Percentiles rank a stretch among this genome's conserved stretches.
Conservation (phyloP, 2,797 vertebrate genomes). For the Epinephelus awoara region DNA sequence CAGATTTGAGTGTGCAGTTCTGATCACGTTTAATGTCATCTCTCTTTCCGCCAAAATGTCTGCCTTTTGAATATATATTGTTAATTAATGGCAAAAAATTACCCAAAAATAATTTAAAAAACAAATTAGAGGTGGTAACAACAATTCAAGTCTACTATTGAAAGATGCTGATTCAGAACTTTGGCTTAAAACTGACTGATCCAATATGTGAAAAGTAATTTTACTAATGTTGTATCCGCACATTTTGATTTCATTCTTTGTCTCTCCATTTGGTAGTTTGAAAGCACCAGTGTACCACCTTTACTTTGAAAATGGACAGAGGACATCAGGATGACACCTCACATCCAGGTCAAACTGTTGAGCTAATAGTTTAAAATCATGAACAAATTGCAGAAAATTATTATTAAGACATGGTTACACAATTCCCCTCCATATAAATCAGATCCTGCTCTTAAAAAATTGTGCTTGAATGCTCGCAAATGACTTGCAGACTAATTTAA, state of each 20-base stretch:
- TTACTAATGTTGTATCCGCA: not conserved
- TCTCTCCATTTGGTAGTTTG: not conserved
- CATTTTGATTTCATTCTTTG: not conserved
- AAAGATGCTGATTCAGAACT: not conserved
- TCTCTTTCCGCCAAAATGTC: not conserved
- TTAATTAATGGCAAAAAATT: not conserved
- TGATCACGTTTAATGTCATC: not conserved
- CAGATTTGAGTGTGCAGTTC: not conserved
- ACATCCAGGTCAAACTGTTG: not conserved
- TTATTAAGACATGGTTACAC: not conserved
- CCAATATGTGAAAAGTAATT: not conserved
- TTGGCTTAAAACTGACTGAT: not conserved
- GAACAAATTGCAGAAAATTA: no score
- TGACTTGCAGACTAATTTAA: conserved; percentile 10
- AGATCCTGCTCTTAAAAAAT: not conserved
- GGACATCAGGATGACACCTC: not conserved
- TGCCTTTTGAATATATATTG: not conserved
- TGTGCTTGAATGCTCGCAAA: conserved; percentile 7
- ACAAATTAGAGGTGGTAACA: no score
- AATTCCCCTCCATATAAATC: not conserved
- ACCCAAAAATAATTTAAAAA: not conserved
- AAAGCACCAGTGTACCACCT: not conserved
- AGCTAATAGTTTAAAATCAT: not conserved
- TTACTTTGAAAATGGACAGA: not conserved
- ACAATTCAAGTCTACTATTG: not conserved